These are phyloP conservation scores for Phthorimaea operculella DNA, from an alignment of 1,140 invertebrate species.

Conservation along the genomic window DNA sequence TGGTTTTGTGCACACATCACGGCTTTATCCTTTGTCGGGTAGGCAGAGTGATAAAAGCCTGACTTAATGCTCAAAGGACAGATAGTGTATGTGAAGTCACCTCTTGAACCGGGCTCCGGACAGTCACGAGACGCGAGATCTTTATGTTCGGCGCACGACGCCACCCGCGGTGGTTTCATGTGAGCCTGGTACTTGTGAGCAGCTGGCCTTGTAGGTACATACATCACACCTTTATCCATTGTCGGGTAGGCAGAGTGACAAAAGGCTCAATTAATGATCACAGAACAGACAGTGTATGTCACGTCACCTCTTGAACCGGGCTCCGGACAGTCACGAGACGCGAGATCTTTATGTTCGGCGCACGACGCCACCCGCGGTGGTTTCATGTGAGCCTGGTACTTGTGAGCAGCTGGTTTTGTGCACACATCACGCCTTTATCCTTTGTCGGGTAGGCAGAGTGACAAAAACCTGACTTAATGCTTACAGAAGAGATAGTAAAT, in stretches of 20 bases:
- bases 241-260: no score
- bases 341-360: neutral
- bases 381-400: slow-evolving; percentile 26
- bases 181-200: slow-evolving; percentile 25
- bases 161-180: slow-evolving; percentile 26
- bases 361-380: slow-evolving; percentile 19
- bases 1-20: slow-evolving; percentile 6
- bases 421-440: slow-evolving; percentile 4
- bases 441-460: no score
- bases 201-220: slow-evolving; percentile 2
- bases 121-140: neutral
- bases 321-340: no score
- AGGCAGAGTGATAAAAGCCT: no score
- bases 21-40: no score
- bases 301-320: slow-evolving; percentile 1
- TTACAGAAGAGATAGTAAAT: no score
- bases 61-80: no score
- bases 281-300: no score
- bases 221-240: slow-evolving; percentile 1
- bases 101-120: slow-evolving; percentile 2
- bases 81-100: no score
- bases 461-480: no score
- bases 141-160: neutral
- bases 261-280: no score
- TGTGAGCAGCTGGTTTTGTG: neutral